phyloP scores from a whole-genome alignment of 2,113 vertebrate species.

The Ovibos moschatus region DNA sequence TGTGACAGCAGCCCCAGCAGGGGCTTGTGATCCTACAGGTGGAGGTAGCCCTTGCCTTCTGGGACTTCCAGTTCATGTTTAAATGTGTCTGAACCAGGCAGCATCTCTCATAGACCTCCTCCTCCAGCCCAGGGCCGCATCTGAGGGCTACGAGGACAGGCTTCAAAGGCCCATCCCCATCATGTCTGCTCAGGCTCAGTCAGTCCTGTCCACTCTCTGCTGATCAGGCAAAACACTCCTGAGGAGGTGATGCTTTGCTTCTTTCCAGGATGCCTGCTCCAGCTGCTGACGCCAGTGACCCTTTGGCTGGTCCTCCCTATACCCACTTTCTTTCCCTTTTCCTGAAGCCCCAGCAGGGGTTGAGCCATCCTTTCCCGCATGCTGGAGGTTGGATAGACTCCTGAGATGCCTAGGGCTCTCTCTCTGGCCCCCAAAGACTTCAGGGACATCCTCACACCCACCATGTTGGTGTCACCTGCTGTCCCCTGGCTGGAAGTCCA shows the following conservation, averaged over 20 bases:
- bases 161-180: not conserved
- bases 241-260: not conserved
- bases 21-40: not conserved
- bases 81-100: not conserved
- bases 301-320: not conserved
- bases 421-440: not conserved
- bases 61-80: not conserved
- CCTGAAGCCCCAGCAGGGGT: not conserved
- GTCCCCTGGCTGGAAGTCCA: not conserved
- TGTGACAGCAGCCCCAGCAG: not conserved
- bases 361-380: not conserved
- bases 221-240: not conserved
- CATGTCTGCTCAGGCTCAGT: not conserved
- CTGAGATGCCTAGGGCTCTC: not conserved
- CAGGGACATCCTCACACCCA: not conserved
- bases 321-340: not conserved
- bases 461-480: not conserved
- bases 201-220: not conserved
- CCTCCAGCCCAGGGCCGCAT: not conserved
- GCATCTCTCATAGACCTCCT: not conserved
- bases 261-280: not conserved
- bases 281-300: not conserved
- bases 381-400: not conserved
- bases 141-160: fast-evolving
- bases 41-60: not conserved